These are phyloP conservation scores for Formica aserva DNA, from an alignment of 2,888 invertebrate genomes.

Conservation along the genomic window DNA sequence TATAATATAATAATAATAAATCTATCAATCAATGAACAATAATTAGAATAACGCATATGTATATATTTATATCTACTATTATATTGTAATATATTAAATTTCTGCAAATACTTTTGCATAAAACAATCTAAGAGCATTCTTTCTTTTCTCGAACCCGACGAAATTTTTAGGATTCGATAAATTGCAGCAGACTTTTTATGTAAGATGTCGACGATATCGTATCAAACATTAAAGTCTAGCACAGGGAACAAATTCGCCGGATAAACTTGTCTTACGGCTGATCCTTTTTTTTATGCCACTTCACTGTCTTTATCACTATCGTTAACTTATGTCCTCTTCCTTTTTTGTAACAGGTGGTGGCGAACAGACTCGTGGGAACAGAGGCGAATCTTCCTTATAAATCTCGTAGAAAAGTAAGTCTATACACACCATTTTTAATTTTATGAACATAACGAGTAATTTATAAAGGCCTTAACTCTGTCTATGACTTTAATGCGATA, in stretches of 20 bases:
- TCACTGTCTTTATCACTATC: constrained; percentile 35
- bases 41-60: background rate
- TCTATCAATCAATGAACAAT: background rate
- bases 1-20: background rate
- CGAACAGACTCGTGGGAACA: constrained; percentile 55
- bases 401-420: constrained; percentile 62
- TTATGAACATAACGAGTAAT: constrained; percentile 77
- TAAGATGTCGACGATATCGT: constrained; percentile 27
- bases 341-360: constrained; percentile 67
- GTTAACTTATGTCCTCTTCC: constrained; percentile 28
- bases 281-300: constrained; percentile 53
- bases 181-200: constrained; percentile 8
- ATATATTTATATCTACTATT: background rate
- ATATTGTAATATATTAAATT: background rate
- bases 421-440: constrained; percentile 77
- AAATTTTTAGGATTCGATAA: constrained; percentile 31
- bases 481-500: constrained; percentile 77
- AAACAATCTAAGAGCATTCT: background rate
- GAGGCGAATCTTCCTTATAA: constrained; percentile 33
- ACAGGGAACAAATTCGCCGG: constrained; percentile 25
- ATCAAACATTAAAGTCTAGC: constrained; percentile 36
- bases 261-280: constrained; percentile 17
- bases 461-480: constrained; percentile 69
- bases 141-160: background rate
- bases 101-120: background rate